Evolutionary conservation across 2,113 vertebrate species (phyloP).

Genomic region (Cyanoderma ruficeps): DNA sequence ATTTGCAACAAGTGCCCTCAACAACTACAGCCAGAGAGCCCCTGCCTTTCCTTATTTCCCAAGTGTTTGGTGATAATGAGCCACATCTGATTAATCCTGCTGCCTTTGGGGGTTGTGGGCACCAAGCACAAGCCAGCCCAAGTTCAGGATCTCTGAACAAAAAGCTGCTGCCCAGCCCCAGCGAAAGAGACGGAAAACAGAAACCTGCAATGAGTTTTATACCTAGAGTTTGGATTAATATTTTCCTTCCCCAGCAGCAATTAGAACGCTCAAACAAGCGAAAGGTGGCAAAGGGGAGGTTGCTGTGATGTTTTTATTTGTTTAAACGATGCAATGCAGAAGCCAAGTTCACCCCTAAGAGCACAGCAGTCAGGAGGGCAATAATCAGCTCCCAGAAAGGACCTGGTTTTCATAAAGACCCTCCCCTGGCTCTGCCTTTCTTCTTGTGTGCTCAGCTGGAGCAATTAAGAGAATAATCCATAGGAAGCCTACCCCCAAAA

Average conservation of each 20-base stretch:
- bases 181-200: not conserved
- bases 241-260: not conserved
- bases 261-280: not conserved
- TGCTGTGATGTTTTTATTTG: not conserved
- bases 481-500: constrained; percentile 53
- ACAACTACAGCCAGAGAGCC: not conserved
- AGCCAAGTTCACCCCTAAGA: not conserved
- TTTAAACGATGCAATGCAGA: not conserved
- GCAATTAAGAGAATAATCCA: constrained; percentile 68
- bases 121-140: not conserved
- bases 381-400: constrained; percentile 21
- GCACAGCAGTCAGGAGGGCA: not conserved
- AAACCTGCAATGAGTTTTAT: not conserved
- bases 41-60: not conserved
- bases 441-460: constrained; percentile 67
- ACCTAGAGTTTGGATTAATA: not conserved
- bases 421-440: constrained; percentile 61
- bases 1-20: not conserved
- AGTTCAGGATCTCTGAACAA: not conserved
- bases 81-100: not conserved
- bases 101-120: not conserved
- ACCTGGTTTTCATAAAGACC: constrained; percentile 41
- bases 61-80: not conserved
- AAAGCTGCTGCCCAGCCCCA: not conserved
- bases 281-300: not conserved